Evolutionary conservation across 2,113 vertebrate genomes (phyloP).

Genomic region (Sinocyclocheilus grahami): DNA sequence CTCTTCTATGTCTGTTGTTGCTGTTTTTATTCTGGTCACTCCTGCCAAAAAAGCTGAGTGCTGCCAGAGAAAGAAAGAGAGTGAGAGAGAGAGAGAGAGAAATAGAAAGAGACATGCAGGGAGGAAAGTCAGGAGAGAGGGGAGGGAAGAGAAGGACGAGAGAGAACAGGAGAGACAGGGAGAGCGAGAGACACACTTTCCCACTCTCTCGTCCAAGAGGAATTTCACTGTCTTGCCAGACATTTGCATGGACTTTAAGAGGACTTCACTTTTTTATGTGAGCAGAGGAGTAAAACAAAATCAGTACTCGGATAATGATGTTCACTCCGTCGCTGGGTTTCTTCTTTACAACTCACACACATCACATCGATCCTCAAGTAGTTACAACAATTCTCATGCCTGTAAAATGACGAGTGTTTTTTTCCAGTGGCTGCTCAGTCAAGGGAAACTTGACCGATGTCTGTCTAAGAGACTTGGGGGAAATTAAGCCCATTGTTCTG

Average conservation of each 20-base stretch:
- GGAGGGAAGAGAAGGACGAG: slow-evolving; percentile 22
- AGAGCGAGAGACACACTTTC: slow-evolving; percentile 45
- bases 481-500: slow-evolving; percentile 12
- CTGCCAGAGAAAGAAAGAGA: slow-evolving; percentile 67
- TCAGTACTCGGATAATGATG: slow-evolving; percentile 17
- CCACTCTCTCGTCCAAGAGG: slow-evolving; percentile 68
- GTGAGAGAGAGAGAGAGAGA: slow-evolving; percentile 48
- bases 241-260: slow-evolving; percentile 70
- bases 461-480: not conserved
- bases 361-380: not conserved
- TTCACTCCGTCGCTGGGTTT: not conserved
- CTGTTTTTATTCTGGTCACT: slow-evolving; percentile 85
- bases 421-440: not conserved
- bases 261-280: slow-evolving; percentile 62
- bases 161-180: slow-evolving; percentile 15
- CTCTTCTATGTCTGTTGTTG: slow-evolving; percentile 77
- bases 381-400: not conserved
- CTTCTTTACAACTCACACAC: slow-evolving; percentile 1
- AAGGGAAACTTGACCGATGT: slow-evolving; percentile 4
- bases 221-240: slow-evolving; percentile 70
- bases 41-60: slow-evolving; percentile 76
- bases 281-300: slow-evolving; percentile 41
- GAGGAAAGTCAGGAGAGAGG: slow-evolving; percentile 12
- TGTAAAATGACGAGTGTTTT: not conserved
- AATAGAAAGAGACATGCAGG: slow-evolving; percentile 46